Evolutionary conservation across 2,888 invertebrate species (phyloP).

Genomic region (Deilephila elpenor): DNA sequence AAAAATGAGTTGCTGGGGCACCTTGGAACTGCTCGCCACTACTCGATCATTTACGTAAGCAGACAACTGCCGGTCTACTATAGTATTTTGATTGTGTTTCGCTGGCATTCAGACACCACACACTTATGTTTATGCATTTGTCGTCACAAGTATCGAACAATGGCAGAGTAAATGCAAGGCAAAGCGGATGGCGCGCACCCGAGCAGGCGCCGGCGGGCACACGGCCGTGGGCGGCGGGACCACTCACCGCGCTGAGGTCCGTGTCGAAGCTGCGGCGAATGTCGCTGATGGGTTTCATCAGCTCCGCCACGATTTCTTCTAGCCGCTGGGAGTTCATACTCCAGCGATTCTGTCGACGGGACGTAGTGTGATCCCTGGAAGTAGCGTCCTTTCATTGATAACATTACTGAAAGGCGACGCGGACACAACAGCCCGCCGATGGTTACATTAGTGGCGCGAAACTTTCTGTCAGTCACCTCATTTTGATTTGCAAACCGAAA

Average conservation of each 20-base stretch:
- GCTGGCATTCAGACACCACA: too few species aligned
- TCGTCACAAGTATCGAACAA: background rate
- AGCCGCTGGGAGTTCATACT: conserved; percentile 78
- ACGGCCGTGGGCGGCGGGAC: background rate
- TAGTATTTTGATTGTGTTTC: too few species aligned
- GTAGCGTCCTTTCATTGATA: conserved; percentile 65
- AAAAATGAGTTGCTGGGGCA: too few species aligned
- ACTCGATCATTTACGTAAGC: too few species aligned
- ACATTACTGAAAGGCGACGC: conserved; percentile 68
- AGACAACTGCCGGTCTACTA: too few species aligned
- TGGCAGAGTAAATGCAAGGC: background rate
- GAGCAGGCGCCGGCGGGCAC: background rate
- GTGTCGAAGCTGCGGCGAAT: conserved; percentile 74
- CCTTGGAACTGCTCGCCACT: too few species aligned
- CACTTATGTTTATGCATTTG: background rate
- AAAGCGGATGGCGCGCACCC: background rate
- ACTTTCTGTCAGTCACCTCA: conserved; percentile 68
- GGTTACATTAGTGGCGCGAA: conserved; percentile 73
- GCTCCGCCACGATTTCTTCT: conserved; percentile 76
- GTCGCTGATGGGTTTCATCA: conserved; percentile 77
- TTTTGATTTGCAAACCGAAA: conserved; percentile 58
- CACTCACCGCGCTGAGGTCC: conserved; percentile 75
- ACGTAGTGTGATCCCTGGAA: conserved; percentile 69
- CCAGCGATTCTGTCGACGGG: conserved; percentile 71
- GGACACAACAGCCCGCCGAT: conserved; percentile 54